Conservation (phyloP, 2,797 vertebrate genomes). For the Silurus lanzhouensis region DNA sequence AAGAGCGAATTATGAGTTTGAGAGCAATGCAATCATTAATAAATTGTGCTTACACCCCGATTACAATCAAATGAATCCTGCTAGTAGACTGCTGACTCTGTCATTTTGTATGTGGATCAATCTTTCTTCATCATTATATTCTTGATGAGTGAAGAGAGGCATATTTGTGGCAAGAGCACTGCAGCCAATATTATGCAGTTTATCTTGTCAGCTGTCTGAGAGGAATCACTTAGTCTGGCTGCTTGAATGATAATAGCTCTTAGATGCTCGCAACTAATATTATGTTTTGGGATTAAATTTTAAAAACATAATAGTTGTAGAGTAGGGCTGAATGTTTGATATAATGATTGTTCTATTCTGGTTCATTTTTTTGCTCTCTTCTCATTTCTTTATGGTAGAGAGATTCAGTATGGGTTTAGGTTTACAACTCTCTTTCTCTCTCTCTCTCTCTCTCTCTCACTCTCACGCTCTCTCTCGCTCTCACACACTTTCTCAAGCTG, state of each 20-base stretch:
- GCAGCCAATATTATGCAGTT: background rate
- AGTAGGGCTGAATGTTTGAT: background rate
- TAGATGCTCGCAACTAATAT: background rate
- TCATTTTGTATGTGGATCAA: background rate
- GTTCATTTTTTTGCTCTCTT: background rate
- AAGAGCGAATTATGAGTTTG: background rate
- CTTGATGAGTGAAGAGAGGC: background rate
- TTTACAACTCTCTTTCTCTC: conserved; percentile 26
- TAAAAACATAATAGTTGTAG: background rate
- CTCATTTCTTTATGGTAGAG: background rate
- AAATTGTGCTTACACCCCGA: background rate
- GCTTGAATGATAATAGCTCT: background rate
- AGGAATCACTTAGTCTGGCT: background rate
- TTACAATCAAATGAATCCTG: background rate
- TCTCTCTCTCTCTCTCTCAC: conserved; percentile 23
- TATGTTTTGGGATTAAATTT: background rate
- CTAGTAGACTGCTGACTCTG: background rate
- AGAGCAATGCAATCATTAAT: background rate
- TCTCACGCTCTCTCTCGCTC: conserved; percentile 13
- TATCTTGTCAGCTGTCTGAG: background rate
- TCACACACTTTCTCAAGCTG: conserved; percentile 63
- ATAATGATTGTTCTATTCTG: background rate
- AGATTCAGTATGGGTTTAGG: background rate
- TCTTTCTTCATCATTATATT: background rate
- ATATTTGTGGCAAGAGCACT: background rate